Base-by-base conservation (phyloP, 2,888 invertebrate species). In the Lordiphosa andalusiaca region DNA sequence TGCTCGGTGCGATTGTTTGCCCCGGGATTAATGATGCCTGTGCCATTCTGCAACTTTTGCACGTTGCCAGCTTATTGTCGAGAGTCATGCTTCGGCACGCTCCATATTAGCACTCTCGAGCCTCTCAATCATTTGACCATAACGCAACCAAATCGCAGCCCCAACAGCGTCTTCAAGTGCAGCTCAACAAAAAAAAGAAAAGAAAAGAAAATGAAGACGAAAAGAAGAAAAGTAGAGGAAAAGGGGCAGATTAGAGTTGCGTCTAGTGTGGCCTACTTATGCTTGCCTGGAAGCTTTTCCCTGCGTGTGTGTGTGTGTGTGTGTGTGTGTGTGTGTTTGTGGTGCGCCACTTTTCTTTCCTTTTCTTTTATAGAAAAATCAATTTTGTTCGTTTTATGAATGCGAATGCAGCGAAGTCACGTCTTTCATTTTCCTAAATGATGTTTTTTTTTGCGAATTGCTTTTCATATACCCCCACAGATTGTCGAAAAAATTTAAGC, bases 181-280 rank as follows among this genome's bases (percentile, higher is more conserved):
- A 56, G 59, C 60, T 47, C 51, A 53, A 53, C 51, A 57, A 53
- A 54, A 33, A 54, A 46, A 55, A n/a, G n/a, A n/a, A n/a, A n/a
- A n/a, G n/a, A n/a, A n/a, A n/a, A n/a, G n/a, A n/a, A n/a, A n/a
- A n/a, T n/a, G n/a, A 37, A 33, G 40, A 16, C 16, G 16, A 37
- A 33, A 36, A 36, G 36, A 35, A 46, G n/a, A 35, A 6, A 39
- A 30, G 13, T 16, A n/a, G 6, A 4, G 9, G 13, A 16, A 2
- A n/a, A 16, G 6, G 35, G 44, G 44, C 39, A 13, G 35, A 19
- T 48, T 58, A 44, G 49, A 64, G 74, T 44, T 62, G 53, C 53
- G 53, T 41, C 69, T 56, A 71, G 67, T 80, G 80, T 80, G 73
- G 71, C 74, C 69, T 81, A 81, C 84, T 77, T 82, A 64, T 71